Evolutionary conservation across 2,888 invertebrate species (phyloP), one percentile per base, ranked within the genome.

Genomic region (Oasisia sp.): DNA sequence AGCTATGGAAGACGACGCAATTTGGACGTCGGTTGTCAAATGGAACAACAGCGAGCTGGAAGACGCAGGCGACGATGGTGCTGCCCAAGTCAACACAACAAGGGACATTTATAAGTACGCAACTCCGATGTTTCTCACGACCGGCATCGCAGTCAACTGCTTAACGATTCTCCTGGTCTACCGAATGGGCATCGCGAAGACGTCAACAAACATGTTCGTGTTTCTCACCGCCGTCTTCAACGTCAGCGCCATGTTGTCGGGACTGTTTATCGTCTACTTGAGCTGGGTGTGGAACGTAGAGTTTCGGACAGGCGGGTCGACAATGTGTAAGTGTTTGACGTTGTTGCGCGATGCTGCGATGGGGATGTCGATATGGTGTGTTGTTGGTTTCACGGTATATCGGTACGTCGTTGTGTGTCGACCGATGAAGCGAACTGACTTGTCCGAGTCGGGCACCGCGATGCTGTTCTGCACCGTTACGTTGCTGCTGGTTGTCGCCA

Each of bases 231-330:
- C 74, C 19, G 27, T 74, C 19, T 74, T 74, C 27, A 74, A 74
- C 74, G n/a, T 74, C 74, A 27, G 74, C 19, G 74, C 74, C 74
- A 27, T 74, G 74, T 74, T 74, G 74, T 74, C 27, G 74, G 74
- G 74, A 74, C n/a, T 74, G 74, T 74, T 74, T n/a, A 74, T 74
- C n/a, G 74, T 74, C 74, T 74, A 74, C 74, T 74, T 74, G n/a
- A 74, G 74, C 74, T 27, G 74, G 74, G 74, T 74, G 27, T 74
- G 74, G 74, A 74, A 74, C 27, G 7, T 74, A 74, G 74, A 74
- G 19, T 27, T 74, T 74, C 74, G 74, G 74, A 27, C 74, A 7
- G 14, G 5, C 74, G 74, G 74, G n/a, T n/a, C 74, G 74, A 74
- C 19, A 7, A 74, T 27, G 74, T 74, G 74, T n/a, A 74, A 27